These are phyloP conservation scores for Phalacrocorax pelagicus DNA, from an alignment of 2,113 vertebrate species.

Conservation along the genomic window DNA sequence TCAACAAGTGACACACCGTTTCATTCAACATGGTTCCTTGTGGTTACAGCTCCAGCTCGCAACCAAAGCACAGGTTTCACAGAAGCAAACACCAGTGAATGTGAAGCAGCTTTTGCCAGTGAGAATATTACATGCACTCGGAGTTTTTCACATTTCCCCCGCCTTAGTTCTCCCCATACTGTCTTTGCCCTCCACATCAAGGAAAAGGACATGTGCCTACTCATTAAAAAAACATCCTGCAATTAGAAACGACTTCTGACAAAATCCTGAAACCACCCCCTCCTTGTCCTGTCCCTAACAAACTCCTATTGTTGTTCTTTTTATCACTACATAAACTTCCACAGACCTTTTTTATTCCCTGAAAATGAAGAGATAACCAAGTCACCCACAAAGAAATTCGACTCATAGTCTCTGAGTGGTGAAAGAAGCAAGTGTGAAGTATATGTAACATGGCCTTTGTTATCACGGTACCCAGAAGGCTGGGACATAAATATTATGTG, in stretches of 20 bases:
- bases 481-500: not conserved
- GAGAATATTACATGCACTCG: not conserved
- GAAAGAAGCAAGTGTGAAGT: constrained; percentile 66
- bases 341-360: constrained; percentile 31
- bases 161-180: not conserved
- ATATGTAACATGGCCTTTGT: constrained; percentile 35
- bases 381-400: not conserved
- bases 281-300: constrained; percentile 38
- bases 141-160: not conserved
- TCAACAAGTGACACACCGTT: not conserved
- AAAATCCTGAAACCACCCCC: constrained; percentile 31
- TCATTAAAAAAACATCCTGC: constrained; percentile 60
- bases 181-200: not conserved
- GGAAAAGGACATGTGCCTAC: constrained; percentile 44
- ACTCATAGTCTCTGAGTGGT: not conserved
- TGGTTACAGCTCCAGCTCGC: not conserved
- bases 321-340: constrained; percentile 15
- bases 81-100: not conserved
- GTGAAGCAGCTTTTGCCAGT: not conserved
- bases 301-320: constrained; percentile 44
- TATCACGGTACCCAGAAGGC: constrained; percentile 28
- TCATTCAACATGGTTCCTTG: not conserved
- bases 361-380: constrained; percentile 32
- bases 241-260: constrained; percentile 43
- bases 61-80: not conserved